phyloP scores from a whole-genome alignment of 2,113 vertebrate species.

The Vulpes lagopus region DNA sequence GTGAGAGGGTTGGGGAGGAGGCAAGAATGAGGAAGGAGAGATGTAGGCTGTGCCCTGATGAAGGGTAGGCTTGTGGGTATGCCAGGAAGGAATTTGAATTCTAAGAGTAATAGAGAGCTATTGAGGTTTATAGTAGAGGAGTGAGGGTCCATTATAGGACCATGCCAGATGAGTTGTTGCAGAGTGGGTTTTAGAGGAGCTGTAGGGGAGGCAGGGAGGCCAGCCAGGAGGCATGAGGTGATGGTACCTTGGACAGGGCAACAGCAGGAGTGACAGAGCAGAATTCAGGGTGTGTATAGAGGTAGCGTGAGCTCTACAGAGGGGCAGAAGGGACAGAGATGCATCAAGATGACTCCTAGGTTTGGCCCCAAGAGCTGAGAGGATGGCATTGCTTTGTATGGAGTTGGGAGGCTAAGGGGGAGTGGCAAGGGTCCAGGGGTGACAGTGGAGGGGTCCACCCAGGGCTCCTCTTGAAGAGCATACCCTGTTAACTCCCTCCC shows the following conservation, averaged over 20 bases:
- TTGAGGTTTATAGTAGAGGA: background rate
- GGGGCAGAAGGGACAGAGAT: background rate
- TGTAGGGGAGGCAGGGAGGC: background rate
- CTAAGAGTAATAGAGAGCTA: background rate
- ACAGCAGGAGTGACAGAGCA: too few relatives aligned
- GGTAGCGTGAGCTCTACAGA: background rate
- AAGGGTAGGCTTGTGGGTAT: background rate
- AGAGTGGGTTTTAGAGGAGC: background rate
- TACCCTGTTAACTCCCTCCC: background rate
- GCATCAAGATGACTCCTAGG: background rate
- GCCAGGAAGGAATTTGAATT: background rate
- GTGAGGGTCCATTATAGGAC: background rate
- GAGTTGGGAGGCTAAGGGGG: background rate
- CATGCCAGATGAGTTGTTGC: background rate
- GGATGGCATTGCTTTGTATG: background rate
- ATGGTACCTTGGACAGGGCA: background rate
- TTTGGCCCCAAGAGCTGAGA: background rate
- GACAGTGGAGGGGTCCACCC: background rate
- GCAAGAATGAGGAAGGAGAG: background rate
- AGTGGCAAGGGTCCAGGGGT: accelerated
- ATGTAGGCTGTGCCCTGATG: background rate
- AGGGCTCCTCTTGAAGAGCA: background rate
- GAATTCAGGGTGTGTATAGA: background rate
- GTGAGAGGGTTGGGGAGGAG: accelerated
- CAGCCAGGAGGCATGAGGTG: background rate